phyloP scores from a whole-genome alignment of 2,888 invertebrate genomes.

The Catonia carolina region DNA sequence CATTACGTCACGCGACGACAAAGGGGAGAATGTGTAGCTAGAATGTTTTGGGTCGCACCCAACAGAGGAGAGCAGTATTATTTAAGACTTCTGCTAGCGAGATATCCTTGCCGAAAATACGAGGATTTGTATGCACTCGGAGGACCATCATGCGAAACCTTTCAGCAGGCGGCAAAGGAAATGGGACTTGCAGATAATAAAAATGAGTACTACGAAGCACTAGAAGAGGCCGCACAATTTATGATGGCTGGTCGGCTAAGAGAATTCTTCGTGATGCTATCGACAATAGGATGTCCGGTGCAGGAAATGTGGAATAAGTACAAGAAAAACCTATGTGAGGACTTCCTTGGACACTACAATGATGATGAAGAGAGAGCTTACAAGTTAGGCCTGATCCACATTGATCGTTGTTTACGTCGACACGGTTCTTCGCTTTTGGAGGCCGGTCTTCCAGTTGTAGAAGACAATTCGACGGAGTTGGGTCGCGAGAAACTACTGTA shows the following conservation, averaged over 20 bases:
- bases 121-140: conserved; percentile 10
- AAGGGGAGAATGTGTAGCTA: conserved; percentile 3
- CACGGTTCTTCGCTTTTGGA: conserved; percentile 7
- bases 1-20: conserved; percentile 17
- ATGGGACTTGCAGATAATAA: conserved; percentile 18
- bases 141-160: conserved; percentile 13
- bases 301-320: conserved; percentile 19
- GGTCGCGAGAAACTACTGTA: conserved; percentile 12
- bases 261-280: conserved; percentile 11
- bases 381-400: conserved; percentile 9
- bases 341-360: conserved; percentile 1
- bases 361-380: not conserved
- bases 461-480: no score
- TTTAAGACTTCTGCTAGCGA: conserved; percentile 8
- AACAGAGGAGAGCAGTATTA: conserved; percentile 12
- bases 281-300: no score
- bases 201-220: conserved; percentile 9
- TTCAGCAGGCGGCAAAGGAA: conserved; percentile 15
- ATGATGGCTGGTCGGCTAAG: conserved; percentile 8
- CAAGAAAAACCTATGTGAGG: conserved; percentile 17
- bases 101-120: conserved; percentile 16
- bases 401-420: conserved; percentile 19
- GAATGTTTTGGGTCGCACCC: conserved; percentile 18
- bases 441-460: conserved; percentile 15
- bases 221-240: conserved; percentile 14